phyloP scores from a whole-genome alignment of 2,888 invertebrate genomes.

The Tetanocera ferruginea region DNA sequence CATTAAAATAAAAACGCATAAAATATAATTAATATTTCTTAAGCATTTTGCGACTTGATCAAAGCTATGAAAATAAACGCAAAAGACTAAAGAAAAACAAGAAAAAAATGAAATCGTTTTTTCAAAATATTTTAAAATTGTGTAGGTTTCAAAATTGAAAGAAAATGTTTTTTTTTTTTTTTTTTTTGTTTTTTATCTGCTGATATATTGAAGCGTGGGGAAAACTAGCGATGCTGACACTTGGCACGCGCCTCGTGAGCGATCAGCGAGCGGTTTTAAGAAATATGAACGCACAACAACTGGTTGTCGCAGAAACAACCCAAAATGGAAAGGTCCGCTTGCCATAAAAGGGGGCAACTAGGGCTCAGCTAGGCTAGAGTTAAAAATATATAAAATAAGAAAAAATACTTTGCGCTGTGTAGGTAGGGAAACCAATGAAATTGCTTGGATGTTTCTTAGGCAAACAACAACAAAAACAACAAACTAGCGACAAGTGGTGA shows the following conservation, averaged over 20 bases:
- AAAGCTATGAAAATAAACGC: neutral
- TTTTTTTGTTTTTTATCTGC: slow-evolving; percentile 30
- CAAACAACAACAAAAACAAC: slow-evolving; percentile 24
- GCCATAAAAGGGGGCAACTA: slow-evolving; percentile 24
- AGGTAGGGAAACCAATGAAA: slow-evolving; percentile 16
- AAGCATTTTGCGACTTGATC: neutral
- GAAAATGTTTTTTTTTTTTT: slow-evolving; percentile 26
- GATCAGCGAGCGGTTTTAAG: slow-evolving; percentile 18
- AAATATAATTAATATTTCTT: slow-evolving; percentile 1
- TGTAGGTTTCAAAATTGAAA: slow-evolving; percentile 41
- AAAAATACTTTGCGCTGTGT: neutral
- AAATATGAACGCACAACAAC: slow-evolving; percentile 38
- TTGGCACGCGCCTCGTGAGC: slow-evolving; percentile 52
- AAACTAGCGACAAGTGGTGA: slow-evolving; percentile 2
- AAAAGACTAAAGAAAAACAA: neutral
- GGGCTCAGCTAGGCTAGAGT: slow-evolving; percentile 21
- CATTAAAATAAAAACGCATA: neutral
- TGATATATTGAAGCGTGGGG: slow-evolving; percentile 51
- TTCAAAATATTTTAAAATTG: neutral
- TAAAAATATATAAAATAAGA: slow-evolving; percentile 35
- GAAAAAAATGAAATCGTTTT: neutral
- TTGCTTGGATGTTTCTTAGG: slow-evolving; percentile 39
- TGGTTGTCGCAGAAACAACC: neutral
- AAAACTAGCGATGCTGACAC: slow-evolving; percentile 48
- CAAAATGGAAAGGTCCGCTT: slow-evolving; percentile 12